Evolutionary conservation across 2,113 vertebrate genomes (phyloP).

Genomic region (Notothenia coriiceps): DNA sequence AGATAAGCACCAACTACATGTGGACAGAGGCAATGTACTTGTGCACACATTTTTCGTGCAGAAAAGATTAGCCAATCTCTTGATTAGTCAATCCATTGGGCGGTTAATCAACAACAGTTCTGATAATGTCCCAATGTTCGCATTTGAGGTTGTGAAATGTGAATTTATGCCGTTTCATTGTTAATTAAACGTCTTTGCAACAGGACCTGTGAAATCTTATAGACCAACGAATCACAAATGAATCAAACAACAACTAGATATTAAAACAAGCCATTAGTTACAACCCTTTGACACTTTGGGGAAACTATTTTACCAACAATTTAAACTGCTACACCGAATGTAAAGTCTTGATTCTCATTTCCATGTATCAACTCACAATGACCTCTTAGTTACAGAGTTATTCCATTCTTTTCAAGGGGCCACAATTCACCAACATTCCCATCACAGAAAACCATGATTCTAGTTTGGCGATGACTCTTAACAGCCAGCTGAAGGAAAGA

Average conservation of each 20-base stretch:
- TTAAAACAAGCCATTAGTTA: not conserved
- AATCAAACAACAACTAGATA: not conserved
- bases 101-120: not conserved
- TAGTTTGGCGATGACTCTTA: not conserved
- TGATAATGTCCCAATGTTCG: not conserved
- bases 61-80: not conserved
- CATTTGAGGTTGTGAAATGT: not conserved
- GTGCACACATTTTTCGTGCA: not conserved
- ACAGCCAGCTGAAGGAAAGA: not conserved
- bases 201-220: not conserved
- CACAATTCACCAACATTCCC: not conserved
- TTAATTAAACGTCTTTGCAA: not conserved
- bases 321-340: not conserved
- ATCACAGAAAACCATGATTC: not conserved
- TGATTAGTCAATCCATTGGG: not conserved
- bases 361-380: not conserved
- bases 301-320: not conserved
- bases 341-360: not conserved
- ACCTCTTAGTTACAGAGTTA: too few species aligned
- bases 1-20: slow-evolving; percentile 49
- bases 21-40: not conserved
- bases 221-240: not conserved
- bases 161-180: not conserved
- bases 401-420: not conserved
- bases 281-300: not conserved